Conservation (phyloP, 2,113 vertebrate species). For the Ceyx cyanopectus region DNA sequence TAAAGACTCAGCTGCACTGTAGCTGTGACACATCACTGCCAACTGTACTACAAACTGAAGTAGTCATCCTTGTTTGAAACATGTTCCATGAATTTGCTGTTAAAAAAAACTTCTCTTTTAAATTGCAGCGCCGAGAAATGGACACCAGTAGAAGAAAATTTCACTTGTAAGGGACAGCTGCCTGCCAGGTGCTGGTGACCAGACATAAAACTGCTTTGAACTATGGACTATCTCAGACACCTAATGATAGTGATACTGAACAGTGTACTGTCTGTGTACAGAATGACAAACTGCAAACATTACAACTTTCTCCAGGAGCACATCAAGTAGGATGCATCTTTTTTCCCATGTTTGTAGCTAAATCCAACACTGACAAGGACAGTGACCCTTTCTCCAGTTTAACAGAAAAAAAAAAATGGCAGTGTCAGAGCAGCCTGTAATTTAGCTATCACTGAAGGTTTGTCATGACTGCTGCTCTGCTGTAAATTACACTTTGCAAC, state of each 20-base stretch:
- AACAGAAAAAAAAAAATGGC: neutral
- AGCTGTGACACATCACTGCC: neutral
- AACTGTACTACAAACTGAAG: neutral
- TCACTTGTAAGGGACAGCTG: constrained; percentile 82
- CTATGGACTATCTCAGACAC: neutral
- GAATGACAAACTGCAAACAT: neutral
- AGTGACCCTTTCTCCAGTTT: neutral
- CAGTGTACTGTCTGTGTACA: neutral
- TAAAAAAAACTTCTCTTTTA: neutral
- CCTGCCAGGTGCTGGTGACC: neutral
- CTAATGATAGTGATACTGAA: neutral
- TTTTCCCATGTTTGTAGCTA: neutral
- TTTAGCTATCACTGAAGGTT: neutral
- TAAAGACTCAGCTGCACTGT: neutral
- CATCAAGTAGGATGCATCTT: neutral
- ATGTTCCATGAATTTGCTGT: neutral
- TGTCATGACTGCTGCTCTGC: neutral
- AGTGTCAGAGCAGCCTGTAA: neutral
- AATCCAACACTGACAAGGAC: neutral
- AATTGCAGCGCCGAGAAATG: constrained; percentile 95
- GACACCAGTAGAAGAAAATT: constrained; percentile 96
- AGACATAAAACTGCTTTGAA: neutral
- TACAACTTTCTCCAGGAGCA: neutral
- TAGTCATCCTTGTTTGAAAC: neutral
- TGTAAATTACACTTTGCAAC: neutral